Conservation (phyloP, 1,140 invertebrate species). For the Drosophila burlai region DNA sequence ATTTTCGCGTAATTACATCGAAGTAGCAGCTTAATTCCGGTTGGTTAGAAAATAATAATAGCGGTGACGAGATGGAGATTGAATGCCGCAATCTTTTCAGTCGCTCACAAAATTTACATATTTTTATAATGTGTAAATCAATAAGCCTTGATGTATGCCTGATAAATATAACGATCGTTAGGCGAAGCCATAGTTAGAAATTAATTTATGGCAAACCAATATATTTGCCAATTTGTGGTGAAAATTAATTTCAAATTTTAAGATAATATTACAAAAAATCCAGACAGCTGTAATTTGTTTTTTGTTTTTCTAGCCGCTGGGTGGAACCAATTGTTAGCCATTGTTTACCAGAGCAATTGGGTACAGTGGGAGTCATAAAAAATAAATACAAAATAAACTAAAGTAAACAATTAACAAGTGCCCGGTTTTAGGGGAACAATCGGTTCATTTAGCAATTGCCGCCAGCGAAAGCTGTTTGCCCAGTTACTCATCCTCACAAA, state of each 20-base stretch:
- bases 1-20: slow-evolving; percentile 56
- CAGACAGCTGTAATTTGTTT: neutral
- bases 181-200: neutral
- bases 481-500: slow-evolving; percentile 19
- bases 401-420: slow-evolving; percentile 44
- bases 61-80: slow-evolving; percentile 48
- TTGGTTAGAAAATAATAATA: slow-evolving; percentile 42
- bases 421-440: slow-evolving; percentile 16
- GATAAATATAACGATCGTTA: slow-evolving; percentile 21
- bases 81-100: slow-evolving; percentile 14
- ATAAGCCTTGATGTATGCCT: neutral
- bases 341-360: slow-evolving; percentile 27
- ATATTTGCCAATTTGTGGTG: neutral
- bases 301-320: neutral
- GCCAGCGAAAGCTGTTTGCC: slow-evolving; percentile 50
- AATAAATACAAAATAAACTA: neutral
- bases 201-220: neutral
- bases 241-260: neutral
- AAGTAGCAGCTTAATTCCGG: slow-evolving; percentile 41
- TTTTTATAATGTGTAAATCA: slow-evolving; percentile 2
- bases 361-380: slow-evolving; percentile 15
- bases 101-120: slow-evolving; percentile 11
- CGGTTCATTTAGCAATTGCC: slow-evolving; percentile 24
- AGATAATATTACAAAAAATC: slow-evolving; percentile 20
- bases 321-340: slow-evolving; percentile 2